Conservation (phyloP, 1,140 invertebrate species). For the Macrobrachium rosenbergii region DNA sequence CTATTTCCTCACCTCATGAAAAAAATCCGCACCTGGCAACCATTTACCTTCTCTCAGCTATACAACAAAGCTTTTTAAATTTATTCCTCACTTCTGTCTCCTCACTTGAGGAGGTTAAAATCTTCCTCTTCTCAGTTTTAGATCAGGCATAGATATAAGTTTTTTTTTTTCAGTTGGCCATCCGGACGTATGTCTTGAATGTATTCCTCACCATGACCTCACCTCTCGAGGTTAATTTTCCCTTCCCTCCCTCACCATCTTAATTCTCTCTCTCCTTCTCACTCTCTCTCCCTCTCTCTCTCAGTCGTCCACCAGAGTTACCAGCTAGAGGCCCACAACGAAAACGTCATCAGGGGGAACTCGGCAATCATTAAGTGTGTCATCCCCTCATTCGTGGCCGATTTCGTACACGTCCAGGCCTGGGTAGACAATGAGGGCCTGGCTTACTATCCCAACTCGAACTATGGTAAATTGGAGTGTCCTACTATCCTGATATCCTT, state of each 20-base stretch:
- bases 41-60: too few species aligned
- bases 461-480: conserved; percentile 20
- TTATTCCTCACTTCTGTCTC: too few species aligned
- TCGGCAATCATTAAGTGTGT: conserved; percentile 91
- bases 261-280: neutral
- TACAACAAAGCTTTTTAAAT: too few species aligned
- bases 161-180: neutral
- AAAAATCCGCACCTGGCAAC: too few species aligned
- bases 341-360: conserved; percentile 72
- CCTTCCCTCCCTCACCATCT: neutral
- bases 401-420: conserved; percentile 89
- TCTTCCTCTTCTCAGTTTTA: too few species aligned
- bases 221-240: neutral
- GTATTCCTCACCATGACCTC: neutral
- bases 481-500: neutral
- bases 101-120: too few species aligned
- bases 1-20: too few species aligned
- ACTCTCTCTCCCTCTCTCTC: neutral
- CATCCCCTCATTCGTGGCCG: conserved; percentile 91
- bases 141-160: too few species aligned
- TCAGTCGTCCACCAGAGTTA: conserved; percentile 33
- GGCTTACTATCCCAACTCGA: conserved; percentile 74
- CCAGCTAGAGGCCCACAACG: conserved; percentile 36
- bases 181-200: neutral
- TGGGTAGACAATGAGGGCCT: conserved; percentile 82